Percentiles rank a stretch among this genome's conserved stretches.
phyloP scores from a whole-genome alignment of 2,888 invertebrate genomes.

The Ptilodon capucinus region DNA sequence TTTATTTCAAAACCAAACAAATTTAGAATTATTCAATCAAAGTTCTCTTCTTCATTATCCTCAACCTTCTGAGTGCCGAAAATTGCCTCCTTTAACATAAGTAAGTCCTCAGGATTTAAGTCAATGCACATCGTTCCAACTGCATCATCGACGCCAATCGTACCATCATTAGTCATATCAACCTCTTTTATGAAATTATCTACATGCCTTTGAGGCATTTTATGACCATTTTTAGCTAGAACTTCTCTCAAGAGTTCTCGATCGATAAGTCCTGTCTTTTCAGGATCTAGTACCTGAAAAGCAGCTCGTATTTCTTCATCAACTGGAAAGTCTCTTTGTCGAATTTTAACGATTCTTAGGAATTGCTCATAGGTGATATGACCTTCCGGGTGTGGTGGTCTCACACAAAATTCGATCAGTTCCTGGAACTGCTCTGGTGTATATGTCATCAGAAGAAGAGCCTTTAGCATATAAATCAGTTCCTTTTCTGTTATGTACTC shows the following conservation, averaged over 20 bases:
- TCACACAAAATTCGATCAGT: slow-evolving; percentile 60
- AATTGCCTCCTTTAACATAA: slow-evolving; percentile 50
- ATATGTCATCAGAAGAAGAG: slow-evolving; percentile 61
- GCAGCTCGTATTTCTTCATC: slow-evolving; percentile 68
- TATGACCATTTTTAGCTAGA: slow-evolving; percentile 57
- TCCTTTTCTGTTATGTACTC: slow-evolving; percentile 69
- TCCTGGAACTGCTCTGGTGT: slow-evolving; percentile 70
- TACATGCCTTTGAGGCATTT: slow-evolving; percentile 53
- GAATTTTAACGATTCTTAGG: slow-evolving; percentile 64
- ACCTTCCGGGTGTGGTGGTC: slow-evolving; percentile 64
- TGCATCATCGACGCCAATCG: slow-evolving; percentile 68
- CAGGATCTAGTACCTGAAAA: slow-evolving; percentile 62
- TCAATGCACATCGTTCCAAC: slow-evolving; percentile 74
- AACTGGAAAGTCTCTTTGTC: slow-evolving; percentile 59
- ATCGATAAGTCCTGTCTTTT: slow-evolving; percentile 52
- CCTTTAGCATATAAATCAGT: slow-evolving; percentile 67
- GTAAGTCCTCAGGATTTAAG: slow-evolving; percentile 65
- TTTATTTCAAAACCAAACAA: not conserved
- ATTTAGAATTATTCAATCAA: not conserved
- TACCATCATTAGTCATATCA: slow-evolving; percentile 70
- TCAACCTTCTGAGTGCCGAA: slow-evolving; percentile 32
- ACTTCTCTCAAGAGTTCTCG: slow-evolving; percentile 61
- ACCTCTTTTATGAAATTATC: slow-evolving; percentile 71
- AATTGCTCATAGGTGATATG: slow-evolving; percentile 69
- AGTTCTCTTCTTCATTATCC: slow-evolving; percentile 16